A percentile compares a stretch with the other conserved stretches of the same genome.
These are phyloP conservation scores for Cephus pulcher DNA, from an alignment of 2,888 invertebrate genomes.

Conservation along the genomic window DNA sequence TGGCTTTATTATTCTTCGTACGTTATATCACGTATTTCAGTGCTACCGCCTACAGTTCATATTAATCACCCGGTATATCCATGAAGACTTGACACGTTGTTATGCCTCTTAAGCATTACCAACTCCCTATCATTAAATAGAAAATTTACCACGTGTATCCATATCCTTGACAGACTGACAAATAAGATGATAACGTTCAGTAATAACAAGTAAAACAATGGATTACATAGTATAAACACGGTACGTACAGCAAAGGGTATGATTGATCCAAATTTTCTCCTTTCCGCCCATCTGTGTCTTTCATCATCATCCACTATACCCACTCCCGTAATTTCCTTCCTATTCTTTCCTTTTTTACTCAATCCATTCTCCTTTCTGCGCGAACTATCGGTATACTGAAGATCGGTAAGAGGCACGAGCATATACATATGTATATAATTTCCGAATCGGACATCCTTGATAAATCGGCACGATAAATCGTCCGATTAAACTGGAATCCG, in stretches of 20 bases:
- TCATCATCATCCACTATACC: background rate
- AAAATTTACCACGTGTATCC: background rate
- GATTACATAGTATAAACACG: background rate
- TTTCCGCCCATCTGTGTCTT: background rate
- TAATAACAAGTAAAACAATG: background rate
- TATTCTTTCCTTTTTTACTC: background rate
- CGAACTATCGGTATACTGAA: background rate
- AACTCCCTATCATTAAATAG: background rate
- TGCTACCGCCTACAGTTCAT: background rate
- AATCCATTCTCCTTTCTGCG: background rate
- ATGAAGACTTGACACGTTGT: background rate
- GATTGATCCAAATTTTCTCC: background rate
- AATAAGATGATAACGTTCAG: background rate
- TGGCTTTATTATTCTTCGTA: background rate
- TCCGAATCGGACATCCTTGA: background rate
- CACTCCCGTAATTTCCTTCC: background rate
- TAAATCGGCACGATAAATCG: background rate
- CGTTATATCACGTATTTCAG: background rate
- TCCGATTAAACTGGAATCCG: background rate
- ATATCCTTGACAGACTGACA: background rate
- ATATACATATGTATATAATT: background rate
- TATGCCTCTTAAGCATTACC: background rate
- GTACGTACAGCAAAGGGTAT: background rate
- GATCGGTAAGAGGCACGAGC: background rate
- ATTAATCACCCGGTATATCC: background rate